phyloP scores from a whole-genome alignment of 2,113 vertebrate genomes.

The Neopipo cinnamomea region DNA sequence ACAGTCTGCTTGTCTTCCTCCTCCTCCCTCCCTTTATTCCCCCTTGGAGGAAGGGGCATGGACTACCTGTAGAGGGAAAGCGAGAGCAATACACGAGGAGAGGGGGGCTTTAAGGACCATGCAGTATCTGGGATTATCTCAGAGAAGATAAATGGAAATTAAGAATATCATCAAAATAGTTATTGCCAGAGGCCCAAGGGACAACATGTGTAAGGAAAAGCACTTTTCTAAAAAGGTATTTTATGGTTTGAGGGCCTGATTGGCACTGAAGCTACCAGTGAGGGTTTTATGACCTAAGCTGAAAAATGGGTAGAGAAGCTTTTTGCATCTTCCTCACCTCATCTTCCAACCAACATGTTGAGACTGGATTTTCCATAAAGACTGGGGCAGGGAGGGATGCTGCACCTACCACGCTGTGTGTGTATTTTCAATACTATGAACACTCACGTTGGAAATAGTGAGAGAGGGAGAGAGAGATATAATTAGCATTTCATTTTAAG shows the following conservation, averaged over 20 bases:
- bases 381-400: background rate
- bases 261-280: background rate
- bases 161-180: background rate
- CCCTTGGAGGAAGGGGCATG: background rate
- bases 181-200: background rate
- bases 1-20: background rate
- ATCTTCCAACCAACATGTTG: background rate
- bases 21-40: background rate
- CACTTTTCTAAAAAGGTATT: rapidly evolving
- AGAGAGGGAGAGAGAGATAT: background rate
- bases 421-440: background rate
- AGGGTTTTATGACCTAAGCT: background rate
- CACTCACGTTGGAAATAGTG: background rate
- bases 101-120: background rate
- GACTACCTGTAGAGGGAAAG: background rate
- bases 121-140: background rate
- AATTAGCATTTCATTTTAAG: constrained; percentile 32
- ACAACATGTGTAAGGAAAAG: background rate
- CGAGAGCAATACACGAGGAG: background rate
- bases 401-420: background rate
- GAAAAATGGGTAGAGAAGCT: background rate
- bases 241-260: background rate
- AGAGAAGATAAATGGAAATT: background rate
- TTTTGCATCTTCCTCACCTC: background rate
- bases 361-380: background rate